These are phyloP conservation scores for Papilio protenor DNA, from an alignment of 2,888 invertebrate genomes.

Conservation along the genomic window DNA sequence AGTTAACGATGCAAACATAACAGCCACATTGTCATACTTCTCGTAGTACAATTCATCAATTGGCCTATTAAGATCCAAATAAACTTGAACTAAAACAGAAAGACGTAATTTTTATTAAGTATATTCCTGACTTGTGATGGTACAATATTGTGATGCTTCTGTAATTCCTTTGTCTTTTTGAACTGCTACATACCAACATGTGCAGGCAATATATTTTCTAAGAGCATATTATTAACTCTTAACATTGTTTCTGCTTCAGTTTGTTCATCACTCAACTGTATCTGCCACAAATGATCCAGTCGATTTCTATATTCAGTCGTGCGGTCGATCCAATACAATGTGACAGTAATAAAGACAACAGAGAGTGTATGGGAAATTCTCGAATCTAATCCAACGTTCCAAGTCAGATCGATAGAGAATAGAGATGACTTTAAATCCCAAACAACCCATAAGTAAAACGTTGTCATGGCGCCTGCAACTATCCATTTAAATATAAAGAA, in stretches of 20 bases:
- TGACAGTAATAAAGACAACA: slow-evolving; percentile 88
- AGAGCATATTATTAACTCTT: slow-evolving; percentile 93
- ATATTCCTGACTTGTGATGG: too few relatives aligned
- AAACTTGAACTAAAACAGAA: slow-evolving; percentile 87
- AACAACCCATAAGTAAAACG: slow-evolving; percentile 88
- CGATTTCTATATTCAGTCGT: slow-evolving; percentile 95
- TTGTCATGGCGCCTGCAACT: slow-evolving; percentile 86
- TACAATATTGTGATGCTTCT: too few relatives aligned
- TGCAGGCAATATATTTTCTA: slow-evolving; percentile 96
- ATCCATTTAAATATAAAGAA: slow-evolving; percentile 92
- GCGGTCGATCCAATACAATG: slow-evolving; percentile 93
- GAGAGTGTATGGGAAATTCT: slow-evolving; percentile 89
- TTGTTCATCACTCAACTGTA: slow-evolving; percentile 91
- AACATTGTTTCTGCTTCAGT: slow-evolving; percentile 94
- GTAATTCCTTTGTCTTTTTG: too few relatives aligned
- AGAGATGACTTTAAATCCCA: slow-evolving; percentile 84
- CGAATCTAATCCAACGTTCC: slow-evolving; percentile 88
- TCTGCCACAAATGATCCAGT: slow-evolving; percentile 90
- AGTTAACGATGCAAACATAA: slow-evolving; percentile 98
- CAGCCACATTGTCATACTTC: slow-evolving; percentile 94
- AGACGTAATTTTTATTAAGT: slow-evolving; percentile 20
- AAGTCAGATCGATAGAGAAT: slow-evolving; percentile 86
- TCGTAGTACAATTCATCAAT: slow-evolving; percentile 93
- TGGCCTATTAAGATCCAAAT: slow-evolving; percentile 88
- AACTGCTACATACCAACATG: slow-evolving; percentile 90